A percentile compares a stretch with the other conserved stretches of the same genome.
These are phyloP conservation scores for Sapayoa aenigma DNA, from an alignment of 2,113 vertebrate genomes.

Conservation along the genomic window DNA sequence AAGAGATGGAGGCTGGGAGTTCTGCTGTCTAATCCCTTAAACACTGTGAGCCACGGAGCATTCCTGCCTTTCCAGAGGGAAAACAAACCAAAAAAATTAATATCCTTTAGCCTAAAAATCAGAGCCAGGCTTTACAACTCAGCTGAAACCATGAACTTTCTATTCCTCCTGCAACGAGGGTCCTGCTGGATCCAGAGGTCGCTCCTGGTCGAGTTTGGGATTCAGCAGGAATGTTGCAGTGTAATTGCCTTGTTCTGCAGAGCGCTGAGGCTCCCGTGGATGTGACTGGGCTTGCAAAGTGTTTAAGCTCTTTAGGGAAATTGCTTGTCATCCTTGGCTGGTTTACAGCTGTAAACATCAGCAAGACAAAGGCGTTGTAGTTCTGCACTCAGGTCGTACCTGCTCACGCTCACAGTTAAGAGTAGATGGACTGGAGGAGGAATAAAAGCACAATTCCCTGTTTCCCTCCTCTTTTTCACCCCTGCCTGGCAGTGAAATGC, in stretches of 20 bases:
- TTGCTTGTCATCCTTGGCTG: background rate
- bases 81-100: background rate
- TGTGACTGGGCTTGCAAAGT: slow-evolving; percentile 25
- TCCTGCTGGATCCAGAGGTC: background rate
- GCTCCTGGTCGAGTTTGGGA: background rate
- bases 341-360: slow-evolving; percentile 27
- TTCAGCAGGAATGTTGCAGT: background rate
- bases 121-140: background rate
- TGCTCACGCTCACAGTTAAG: background rate
- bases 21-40: background rate
- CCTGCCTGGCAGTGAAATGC: background rate
- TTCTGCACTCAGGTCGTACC: background rate
- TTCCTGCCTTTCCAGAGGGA: background rate
- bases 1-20: background rate
- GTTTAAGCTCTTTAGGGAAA: slow-evolving; percentile 14
- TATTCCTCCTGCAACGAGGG: background rate
- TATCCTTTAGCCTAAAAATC: background rate
- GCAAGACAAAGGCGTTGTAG: background rate
- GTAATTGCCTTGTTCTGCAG: background rate
- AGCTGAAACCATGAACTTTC: background rate
- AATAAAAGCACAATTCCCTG: background rate
- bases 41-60: background rate
- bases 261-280: background rate
- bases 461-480: background rate
- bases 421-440: background rate